Percentiles rank a stretch among this genome's conserved stretches.
These are phyloP conservation scores for Propsilocerus akamusi DNA, from an alignment of 1,140 invertebrate species.

Conservation along the genomic window DNA sequence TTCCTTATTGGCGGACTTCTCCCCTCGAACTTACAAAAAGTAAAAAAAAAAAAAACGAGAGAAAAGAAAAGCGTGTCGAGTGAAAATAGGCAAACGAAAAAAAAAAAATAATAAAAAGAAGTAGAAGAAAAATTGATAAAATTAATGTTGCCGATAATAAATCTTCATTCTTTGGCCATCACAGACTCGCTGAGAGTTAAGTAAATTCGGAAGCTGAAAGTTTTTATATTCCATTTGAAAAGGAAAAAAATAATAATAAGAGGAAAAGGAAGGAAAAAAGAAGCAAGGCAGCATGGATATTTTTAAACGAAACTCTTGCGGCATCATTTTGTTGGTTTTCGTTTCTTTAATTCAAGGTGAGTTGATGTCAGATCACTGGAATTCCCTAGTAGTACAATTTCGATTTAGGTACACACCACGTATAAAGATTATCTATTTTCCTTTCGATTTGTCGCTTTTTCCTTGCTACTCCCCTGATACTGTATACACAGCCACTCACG, in stretches of 20 bases:
- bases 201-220: background rate
- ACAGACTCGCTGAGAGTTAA: background rate
- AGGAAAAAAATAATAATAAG: background rate
- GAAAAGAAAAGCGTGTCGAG: too few relatives aligned
- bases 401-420: too few relatives aligned
- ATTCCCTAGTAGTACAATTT: too few relatives aligned
- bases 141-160: background rate
- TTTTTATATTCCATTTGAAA: background rate
- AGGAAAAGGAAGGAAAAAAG: background rate
- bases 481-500: background rate
- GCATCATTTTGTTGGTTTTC: background rate
- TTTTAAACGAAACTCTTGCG: background rate
- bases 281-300: background rate
- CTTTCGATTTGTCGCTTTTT: too few relatives aligned
- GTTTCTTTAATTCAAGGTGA: background rate
- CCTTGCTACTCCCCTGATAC: too few relatives aligned
- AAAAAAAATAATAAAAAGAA: background rate
- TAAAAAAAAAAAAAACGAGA: background rate
- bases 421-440: background rate
- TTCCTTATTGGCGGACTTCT: background rate
- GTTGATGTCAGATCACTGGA: background rate
- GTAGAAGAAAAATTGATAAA: background rate
- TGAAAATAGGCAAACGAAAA: too few relatives aligned
- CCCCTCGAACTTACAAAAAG: too few relatives aligned
- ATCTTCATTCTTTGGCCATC: background rate